These are phyloP conservation scores for Gymnopithys bicolor DNA, from an alignment of 2,797 vertebrate species.

Conservation along the genomic window DNA sequence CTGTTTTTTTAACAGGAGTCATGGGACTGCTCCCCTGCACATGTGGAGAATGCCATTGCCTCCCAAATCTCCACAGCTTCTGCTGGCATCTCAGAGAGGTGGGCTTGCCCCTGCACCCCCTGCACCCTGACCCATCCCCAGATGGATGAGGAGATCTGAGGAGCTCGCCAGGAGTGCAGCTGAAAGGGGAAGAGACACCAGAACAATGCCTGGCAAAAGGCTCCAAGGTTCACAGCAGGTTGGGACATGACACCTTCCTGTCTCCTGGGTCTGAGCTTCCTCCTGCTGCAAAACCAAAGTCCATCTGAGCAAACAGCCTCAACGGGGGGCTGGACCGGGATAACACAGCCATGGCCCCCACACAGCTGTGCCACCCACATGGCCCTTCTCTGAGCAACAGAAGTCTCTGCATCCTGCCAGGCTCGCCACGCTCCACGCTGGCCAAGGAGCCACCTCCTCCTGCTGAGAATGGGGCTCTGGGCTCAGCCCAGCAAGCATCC, in stretches of 20 bases:
- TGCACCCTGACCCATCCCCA: too few species aligned
- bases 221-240: background rate
- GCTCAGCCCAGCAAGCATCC: background rate
- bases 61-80: background rate
- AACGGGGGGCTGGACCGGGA: rapidly evolving
- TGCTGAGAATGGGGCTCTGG: background rate
- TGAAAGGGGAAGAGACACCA: background rate
- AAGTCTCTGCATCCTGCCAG: background rate
- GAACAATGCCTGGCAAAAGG: background rate
- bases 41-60: rapidly evolving
- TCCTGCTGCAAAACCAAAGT: conserved; percentile 36
- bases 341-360: background rate
- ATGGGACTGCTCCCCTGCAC: background rate
- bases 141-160: background rate
- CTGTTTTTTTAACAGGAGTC: background rate
- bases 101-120: background rate
- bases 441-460: background rate
- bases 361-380: too few species aligned
- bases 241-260: background rate
- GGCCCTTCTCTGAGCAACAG: background rate
- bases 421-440: background rate
- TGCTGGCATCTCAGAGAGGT: background rate
- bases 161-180: rapidly evolving
- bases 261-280: background rate
- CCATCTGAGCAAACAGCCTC: background rate